Percentiles rank a stretch among this genome's conserved stretches.
These are phyloP conservation scores for Oreochromis mossambicus DNA, from an alignment of 2,797 vertebrate species.

Conservation along the genomic window DNA sequence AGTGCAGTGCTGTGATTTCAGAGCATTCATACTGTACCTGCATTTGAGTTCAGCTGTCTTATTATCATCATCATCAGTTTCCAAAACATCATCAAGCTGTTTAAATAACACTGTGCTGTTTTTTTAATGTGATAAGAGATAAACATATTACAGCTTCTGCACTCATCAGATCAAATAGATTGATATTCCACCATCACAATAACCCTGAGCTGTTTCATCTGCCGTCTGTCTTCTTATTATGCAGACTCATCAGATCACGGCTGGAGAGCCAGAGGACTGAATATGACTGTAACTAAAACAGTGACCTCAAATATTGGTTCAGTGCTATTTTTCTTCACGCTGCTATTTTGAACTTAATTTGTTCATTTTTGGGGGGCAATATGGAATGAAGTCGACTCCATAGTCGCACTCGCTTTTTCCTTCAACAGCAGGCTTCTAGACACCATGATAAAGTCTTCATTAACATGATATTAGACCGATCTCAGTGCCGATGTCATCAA, in stretches of 20 bases:
- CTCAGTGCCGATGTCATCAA: not conserved
- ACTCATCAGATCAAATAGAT: not conserved
- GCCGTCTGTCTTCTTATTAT: not conserved
- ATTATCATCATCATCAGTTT: not conserved
- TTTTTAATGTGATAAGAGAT: not conserved
- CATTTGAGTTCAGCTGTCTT: not conserved
- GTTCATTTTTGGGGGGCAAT: not conserved
- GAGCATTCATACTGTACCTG: not conserved
- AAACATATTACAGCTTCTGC: not conserved
- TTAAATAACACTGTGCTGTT: not conserved
- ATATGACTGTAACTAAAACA: not conserved
- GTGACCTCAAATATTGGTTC: not conserved
- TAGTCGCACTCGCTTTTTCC: accelerated
- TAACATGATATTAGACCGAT: not conserved
- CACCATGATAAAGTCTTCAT: not conserved
- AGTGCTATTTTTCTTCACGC: not conserved
- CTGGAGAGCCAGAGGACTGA: not conserved
- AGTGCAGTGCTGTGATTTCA: not conserved
- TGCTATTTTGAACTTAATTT: not conserved
- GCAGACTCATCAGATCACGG: not conserved
- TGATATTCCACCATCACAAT: not conserved
- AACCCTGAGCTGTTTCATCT: not conserved
- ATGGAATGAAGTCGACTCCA: not conserved
- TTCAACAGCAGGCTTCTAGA: not conserved
- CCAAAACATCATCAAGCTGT: not conserved